Percentiles rank a stretch among this genome's conserved stretches.
Evolutionary conservation across 2,888 invertebrate genomes (phyloP).

Genomic region (Diarsia dahlii): DNA sequence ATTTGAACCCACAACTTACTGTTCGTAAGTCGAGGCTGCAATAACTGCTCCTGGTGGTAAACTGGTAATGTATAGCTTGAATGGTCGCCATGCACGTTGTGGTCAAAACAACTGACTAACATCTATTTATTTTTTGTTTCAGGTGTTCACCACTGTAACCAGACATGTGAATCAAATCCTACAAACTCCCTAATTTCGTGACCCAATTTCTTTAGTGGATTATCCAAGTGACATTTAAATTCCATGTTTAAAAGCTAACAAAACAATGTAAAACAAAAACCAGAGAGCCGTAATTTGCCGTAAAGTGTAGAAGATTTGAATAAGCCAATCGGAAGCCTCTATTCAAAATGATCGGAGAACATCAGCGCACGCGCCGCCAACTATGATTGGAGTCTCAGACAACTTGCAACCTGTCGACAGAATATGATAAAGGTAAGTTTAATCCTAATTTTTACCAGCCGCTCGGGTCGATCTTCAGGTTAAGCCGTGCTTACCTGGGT

Average conservation of each 20-base stretch:
- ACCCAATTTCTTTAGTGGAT: constrained; percentile 22
- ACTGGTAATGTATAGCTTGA: too few relatives aligned
- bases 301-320: constrained; percentile 63
- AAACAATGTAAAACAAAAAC: constrained; percentile 67
- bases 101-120: constrained; percentile 13
- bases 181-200: background rate
- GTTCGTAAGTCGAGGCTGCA: too few relatives aligned
- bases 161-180: constrained; percentile 25
- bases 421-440: constrained; percentile 81
- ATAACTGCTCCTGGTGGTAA: too few relatives aligned
- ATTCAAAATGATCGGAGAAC: constrained; percentile 69
- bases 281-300: constrained; percentile 64
- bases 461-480: too few relatives aligned
- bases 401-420: constrained; percentile 75
- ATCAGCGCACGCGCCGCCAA: constrained; percentile 67
- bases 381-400: constrained; percentile 77
- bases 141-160: constrained; percentile 28
- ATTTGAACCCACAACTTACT: too few relatives aligned
- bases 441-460: background rate
- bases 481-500: too few relatives aligned
- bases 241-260: constrained; percentile 28
- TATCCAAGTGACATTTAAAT: constrained; percentile 38
- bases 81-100: background rate
- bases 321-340: constrained; percentile 59
- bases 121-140: constrained; percentile 48